Evolutionary conservation across 2,888 invertebrate genomes (phyloP).

Genomic region (Pristionchus arcanus): DNA sequence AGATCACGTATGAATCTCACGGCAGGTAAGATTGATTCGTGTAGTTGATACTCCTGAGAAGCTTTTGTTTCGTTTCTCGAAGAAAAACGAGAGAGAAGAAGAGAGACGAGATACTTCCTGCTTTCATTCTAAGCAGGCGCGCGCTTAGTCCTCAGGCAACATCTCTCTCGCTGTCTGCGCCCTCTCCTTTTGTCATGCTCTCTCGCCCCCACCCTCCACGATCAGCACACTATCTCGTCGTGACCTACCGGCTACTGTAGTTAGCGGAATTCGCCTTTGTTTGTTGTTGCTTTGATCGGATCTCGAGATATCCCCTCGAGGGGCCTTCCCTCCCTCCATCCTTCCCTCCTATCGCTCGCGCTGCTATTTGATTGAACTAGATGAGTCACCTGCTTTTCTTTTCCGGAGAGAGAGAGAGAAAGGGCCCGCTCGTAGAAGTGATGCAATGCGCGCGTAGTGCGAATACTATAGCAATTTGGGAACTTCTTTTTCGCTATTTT

Average conservation of each 20-base stretch:
- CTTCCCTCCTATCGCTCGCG: neutral
- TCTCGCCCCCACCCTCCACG: neutral
- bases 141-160: neutral
- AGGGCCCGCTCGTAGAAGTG: neutral
- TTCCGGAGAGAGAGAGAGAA: neutral
- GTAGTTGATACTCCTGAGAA: neutral
- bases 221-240: neutral
- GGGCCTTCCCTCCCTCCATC: neutral
- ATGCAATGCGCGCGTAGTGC: slow-evolving; percentile 20
- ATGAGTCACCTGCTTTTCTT: slow-evolving; percentile 48
- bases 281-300: slow-evolving; percentile 41
- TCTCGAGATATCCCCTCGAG: neutral
- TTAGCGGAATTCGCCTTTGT: neutral
- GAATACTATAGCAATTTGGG: no score
- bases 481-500: no score
- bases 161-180: neutral
- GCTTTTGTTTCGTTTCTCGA: slow-evolving; percentile 35
- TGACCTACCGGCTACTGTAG: neutral
- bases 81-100: neutral
- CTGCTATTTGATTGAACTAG: slow-evolving; percentile 44
- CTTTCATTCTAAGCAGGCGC: slow-evolving; percentile 31
- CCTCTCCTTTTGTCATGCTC: neutral
- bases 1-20: neutral
- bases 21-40: neutral
- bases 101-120: slow-evolving; percentile 8